These are phyloP conservation scores for Neuroscelio doddi DNA, from an alignment of 2,888 invertebrate species.

Conservation along the genomic window DNA sequence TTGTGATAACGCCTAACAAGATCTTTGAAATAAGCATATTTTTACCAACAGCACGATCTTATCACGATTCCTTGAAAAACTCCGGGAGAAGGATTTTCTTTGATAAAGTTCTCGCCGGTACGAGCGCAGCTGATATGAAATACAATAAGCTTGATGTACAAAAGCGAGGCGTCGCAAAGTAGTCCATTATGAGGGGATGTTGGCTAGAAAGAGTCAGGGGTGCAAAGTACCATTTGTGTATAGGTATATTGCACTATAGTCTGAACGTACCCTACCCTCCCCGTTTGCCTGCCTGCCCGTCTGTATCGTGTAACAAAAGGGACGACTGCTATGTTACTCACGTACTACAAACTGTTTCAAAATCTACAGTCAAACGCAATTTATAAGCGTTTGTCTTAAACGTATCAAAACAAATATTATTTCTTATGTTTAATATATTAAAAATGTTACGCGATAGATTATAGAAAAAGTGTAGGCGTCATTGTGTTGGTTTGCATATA, in stretches of 20 bases:
- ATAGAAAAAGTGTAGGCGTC: too few species aligned
- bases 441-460: too few species aligned
- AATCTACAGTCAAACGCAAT: too few species aligned
- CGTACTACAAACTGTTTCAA: constrained; percentile 1
- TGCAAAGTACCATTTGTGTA: constrained; percentile 22
- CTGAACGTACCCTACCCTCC: too few species aligned
- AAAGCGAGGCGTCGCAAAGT: constrained; percentile 28
- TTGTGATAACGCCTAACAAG: too few species aligned
- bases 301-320: neutral
- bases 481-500: too few species aligned
- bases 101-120: constrained; percentile 9
- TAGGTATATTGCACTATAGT: constrained; percentile 4
- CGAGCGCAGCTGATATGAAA: constrained; percentile 28
- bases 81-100: constrained; percentile 29
- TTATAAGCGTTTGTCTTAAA: too few species aligned
- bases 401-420: too few species aligned
- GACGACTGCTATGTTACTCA: too few species aligned
- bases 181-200: constrained; percentile 21
- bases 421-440: too few species aligned
- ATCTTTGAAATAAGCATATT: neutral
- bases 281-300: too few species aligned
- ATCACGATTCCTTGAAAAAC: constrained; percentile 26
- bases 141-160: constrained; percentile 38
- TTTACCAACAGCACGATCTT: constrained; percentile 9
- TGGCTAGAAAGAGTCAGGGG: constrained; percentile 17